Evolutionary conservation across 2,888 invertebrate genomes (phyloP), one percentile per base, ranked within the genome.

Genomic region (Oscheius myriophilus): DNA sequence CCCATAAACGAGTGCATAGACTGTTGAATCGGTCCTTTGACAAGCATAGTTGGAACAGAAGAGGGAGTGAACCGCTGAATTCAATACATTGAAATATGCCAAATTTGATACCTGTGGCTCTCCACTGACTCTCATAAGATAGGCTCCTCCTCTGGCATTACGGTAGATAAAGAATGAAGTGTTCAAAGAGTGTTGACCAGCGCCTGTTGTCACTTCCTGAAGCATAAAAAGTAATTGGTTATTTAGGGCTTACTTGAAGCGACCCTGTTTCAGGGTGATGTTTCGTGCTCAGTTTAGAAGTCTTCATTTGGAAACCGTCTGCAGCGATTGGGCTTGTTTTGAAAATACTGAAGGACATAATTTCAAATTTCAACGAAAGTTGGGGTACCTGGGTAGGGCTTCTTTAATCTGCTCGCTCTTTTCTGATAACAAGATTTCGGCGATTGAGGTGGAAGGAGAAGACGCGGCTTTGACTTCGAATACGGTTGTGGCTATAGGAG

Each of bases 111-210:
- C 53, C 51, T 41, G 9, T 2, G 62, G 41, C 18, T 62, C 41
- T 11, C 14, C 18, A 3, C 42, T 42, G 6, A 67, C 43, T 68
- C 72, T 71, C 73, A 80, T 72, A 25, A 80, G 58, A 67, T 80
- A 80, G 11, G 80, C 76, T 49, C 80, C 80, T 12, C 80, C 80
- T n/a, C 21, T 42, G 0, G 74, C 70, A 26, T 67, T 61, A 23
- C 12, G 26, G 43, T 70, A 70, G 41, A 23, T 51, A 1, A 59
- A 23, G 33, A 61, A 42, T 21, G 65, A 51, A 23, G 52, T 64
- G 18, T 18, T 26, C 11, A 57, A 23, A 16, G 23, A 3, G 39
- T 58, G 49, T 11, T 16, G 23, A 23, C 51, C 66, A 16, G 23
- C 21, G 21, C 2, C 0, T 16, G 33, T 25, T 52, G 16, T 52